Evolutionary conservation across 2,113 vertebrate genomes (phyloP).

Genomic region (Gnathochromis pfefferi): DNA sequence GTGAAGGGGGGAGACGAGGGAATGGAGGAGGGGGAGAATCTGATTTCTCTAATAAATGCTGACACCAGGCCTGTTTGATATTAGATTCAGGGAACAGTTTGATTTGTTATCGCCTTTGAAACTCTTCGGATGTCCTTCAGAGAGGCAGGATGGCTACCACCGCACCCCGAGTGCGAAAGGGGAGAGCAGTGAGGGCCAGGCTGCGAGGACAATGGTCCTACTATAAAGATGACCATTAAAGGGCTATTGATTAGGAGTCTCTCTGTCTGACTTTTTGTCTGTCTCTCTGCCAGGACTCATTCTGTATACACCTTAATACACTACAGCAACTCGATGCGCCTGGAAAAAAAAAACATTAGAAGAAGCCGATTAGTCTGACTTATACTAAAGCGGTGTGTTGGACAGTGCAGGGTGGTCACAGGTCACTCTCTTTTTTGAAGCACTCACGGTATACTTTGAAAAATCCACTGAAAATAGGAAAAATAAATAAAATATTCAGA

Average conservation of each 20-base stretch:
- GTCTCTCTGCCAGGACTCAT: slow-evolving; percentile 4
- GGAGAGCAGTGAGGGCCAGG: slow-evolving; percentile 48
- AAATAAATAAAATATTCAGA: background rate
- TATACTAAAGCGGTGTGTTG: background rate
- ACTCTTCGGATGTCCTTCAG: slow-evolving; percentile 90
- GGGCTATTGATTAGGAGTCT: slow-evolving; percentile 37
- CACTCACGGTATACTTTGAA: background rate
- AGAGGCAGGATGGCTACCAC: slow-evolving; percentile 65
- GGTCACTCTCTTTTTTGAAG: background rate
- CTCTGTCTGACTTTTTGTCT: slow-evolving; percentile 36
- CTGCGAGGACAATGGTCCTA: slow-evolving; percentile 7
- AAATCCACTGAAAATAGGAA: background rate
- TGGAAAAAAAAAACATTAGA: background rate
- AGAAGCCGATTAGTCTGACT: background rate
- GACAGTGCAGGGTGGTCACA: background rate
- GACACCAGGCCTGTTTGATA: slow-evolving; percentile 97
- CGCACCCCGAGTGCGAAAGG: slow-evolving; percentile 19
- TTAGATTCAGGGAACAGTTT: slow-evolving; percentile 92
- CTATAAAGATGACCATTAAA: slow-evolving; percentile 42
- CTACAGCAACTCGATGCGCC: background rate
- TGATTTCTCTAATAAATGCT: slow-evolving; percentile 98
- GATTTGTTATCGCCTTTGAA: slow-evolving; percentile 97
- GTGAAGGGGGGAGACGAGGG: slow-evolving; percentile 15
- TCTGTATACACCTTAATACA: background rate
- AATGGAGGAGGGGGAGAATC: slow-evolving; percentile 71